phyloP scores from a whole-genome alignment of 2,888 invertebrate species.

The Caprella mutica region DNA sequence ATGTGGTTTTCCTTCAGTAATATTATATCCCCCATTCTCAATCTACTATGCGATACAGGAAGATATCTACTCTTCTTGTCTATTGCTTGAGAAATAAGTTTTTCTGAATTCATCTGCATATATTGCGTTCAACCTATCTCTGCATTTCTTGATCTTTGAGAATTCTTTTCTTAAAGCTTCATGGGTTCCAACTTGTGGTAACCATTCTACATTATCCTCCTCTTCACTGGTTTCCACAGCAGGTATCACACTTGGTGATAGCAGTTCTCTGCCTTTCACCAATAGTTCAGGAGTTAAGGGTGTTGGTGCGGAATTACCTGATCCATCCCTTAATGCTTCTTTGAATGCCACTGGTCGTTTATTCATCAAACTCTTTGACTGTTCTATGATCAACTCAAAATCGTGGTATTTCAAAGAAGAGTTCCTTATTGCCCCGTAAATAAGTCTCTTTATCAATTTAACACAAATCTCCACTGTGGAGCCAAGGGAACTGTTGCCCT shows the following conservation, averaged over 20 bases:
- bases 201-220: neutral
- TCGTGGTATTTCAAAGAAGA: neutral
- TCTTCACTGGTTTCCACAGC: neutral
- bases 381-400: neutral
- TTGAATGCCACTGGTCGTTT: conserved; percentile 3
- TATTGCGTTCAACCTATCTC: neutral
- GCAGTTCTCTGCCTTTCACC: neutral
- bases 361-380: neutral
- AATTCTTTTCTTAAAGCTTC: neutral
- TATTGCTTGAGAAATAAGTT: neutral
- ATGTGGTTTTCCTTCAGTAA: neutral
- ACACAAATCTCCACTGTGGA: conserved; percentile 9
- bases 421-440: conserved; percentile 1
- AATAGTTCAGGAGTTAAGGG: neutral
- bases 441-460: neutral
- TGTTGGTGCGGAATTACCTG: neutral
- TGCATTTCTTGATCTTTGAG: neutral
- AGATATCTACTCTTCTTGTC: neutral
- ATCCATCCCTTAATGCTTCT: conserved; percentile 5
- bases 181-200: no score
- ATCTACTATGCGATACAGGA: neutral
- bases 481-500: conserved; percentile 4
- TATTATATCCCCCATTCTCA: neutral
- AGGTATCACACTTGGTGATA: neutral
- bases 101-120: neutral